Evolutionary conservation across 2,797 vertebrate genomes (phyloP), one percentile per base, ranked within the genome.

Genomic region (Momotus momota): DNA sequence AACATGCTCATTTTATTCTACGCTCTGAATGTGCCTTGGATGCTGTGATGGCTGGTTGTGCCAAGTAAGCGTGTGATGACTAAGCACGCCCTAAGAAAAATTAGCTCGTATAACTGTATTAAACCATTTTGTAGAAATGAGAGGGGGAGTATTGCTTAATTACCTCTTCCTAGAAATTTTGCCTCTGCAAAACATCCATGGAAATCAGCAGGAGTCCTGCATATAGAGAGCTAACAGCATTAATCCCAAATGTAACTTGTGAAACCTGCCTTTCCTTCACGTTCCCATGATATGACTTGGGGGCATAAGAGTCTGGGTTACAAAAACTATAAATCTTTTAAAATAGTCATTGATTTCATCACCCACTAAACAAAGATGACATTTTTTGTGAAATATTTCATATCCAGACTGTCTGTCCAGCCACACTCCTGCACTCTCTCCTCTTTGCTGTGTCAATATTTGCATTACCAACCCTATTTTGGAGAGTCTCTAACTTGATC

Each of bases 381-480:
- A 79, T 86, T 96, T 88, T 93, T 70, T 92, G 46, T 77, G 65
- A 94, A 92, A 94, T 96, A 82, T 93, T 92, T 96, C 93, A 71
- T 78, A 88, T 95, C 93, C 67, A 96, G 88, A 78, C 92, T 94
- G 88, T 97, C 94, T 89, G 79, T 95, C 78, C 93, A 96, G 80
- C 95, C 83, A 52, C 84, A 67, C 81, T 96, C 40, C 93, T 91
- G 84, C 71, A 46, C 74, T 90, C 86, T 74, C 91, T 96, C 81
- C 61, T 94, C 95, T 94, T 95, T 88, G 92, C 93, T 96, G 87
- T 97, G 96, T 97, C 95, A 97, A 96, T 96, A 97, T 96, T 97
- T 96, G 95, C 78, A 83, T 95, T 96, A 94, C 94, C 93, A 97
- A 90, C 91, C 80, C 91, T 94, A 81, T 97, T 97, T 95, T 96